Conservation (phyloP, 2,113 vertebrate genomes). For the Sander vitreus region DNA sequence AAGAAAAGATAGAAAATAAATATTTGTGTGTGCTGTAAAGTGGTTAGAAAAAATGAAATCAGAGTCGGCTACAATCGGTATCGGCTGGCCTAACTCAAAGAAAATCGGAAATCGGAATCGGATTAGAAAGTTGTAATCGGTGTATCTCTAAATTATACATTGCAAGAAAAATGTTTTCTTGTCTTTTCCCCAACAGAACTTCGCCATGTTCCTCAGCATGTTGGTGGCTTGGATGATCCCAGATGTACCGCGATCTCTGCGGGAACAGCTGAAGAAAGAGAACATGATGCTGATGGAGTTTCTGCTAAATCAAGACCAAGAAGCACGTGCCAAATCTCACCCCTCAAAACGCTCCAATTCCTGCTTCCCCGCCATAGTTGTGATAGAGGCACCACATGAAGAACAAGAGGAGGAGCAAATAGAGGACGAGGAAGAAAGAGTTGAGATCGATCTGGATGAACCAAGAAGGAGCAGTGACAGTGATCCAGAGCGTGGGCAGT, state of each 20-base stretch:
- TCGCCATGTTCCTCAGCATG: conserved; percentile 97
- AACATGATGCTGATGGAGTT: conserved; percentile 92
- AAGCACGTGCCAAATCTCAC: conserved; percentile 75
- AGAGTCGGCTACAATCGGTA: too few species aligned
- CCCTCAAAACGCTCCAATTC: conserved; percentile 14
- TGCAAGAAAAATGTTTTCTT: background rate
- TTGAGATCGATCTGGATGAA: conserved; percentile 42
- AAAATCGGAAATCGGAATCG: too few species aligned
- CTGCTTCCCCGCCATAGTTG: conserved; percentile 47
- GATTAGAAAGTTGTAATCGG: too few species aligned
- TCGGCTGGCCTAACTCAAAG: too few species aligned
- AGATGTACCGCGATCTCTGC: conserved; percentile 94
- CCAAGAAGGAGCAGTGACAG: conserved; percentile 18
- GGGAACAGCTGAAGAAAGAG: conserved; percentile 94
- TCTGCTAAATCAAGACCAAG: conserved; percentile 91
- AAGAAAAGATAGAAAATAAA: too few species aligned
- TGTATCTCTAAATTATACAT: too few species aligned
- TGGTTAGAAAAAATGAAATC: too few species aligned
- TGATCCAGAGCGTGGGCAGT: conserved; percentile 50
- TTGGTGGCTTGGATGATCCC: conserved; percentile 98
- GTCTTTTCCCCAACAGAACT: conserved; percentile 84
- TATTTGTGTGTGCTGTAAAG: too few species aligned
- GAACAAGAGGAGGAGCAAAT: conserved; percentile 45
- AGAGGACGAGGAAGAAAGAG: conserved; percentile 34
- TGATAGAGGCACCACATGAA: conserved; percentile 68